A percentile compares a stretch with the other conserved stretches of the same genome.
phyloP scores from a whole-genome alignment of 2,113 vertebrate species.

The Progne subis region DNA sequence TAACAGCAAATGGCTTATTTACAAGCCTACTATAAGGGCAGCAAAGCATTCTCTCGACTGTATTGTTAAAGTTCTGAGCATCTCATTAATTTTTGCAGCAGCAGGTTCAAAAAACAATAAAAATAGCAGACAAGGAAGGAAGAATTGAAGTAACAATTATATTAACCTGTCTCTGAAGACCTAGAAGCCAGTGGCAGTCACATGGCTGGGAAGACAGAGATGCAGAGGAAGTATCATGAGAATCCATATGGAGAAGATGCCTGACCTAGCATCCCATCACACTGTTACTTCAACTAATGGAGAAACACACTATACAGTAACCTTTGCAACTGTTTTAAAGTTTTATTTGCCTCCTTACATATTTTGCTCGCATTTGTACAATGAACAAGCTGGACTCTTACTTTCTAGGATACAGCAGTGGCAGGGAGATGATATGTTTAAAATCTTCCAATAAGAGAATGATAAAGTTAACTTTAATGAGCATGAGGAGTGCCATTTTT shows the following conservation, averaged over 20 bases:
- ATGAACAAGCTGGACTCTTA: not conserved
- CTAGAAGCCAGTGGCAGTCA: not conserved
- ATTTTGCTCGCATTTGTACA: not conserved
- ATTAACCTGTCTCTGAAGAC: not conserved
- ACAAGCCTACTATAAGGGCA: not conserved
- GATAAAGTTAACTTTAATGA: not conserved
- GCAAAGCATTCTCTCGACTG: not conserved
- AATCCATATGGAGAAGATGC: not conserved
- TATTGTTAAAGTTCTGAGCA: not conserved
- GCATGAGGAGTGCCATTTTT: not conserved
- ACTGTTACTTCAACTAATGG: not conserved
- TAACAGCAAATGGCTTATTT: not conserved
- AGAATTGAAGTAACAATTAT: not conserved
- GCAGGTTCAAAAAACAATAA: not conserved
- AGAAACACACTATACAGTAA: not conserved
- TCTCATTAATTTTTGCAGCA: not conserved
- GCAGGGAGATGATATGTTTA: not conserved
- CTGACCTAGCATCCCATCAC: not conserved
- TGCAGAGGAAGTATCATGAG: not conserved
- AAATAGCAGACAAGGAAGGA: not conserved
- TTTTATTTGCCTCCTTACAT: not conserved
- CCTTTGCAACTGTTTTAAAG: not conserved
- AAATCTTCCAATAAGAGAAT: not conserved
- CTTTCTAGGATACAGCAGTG: accelerated
- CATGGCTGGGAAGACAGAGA: not conserved